Conservation (phyloP, 2,888 invertebrate species). For the Cheilosia grossa region DNA sequence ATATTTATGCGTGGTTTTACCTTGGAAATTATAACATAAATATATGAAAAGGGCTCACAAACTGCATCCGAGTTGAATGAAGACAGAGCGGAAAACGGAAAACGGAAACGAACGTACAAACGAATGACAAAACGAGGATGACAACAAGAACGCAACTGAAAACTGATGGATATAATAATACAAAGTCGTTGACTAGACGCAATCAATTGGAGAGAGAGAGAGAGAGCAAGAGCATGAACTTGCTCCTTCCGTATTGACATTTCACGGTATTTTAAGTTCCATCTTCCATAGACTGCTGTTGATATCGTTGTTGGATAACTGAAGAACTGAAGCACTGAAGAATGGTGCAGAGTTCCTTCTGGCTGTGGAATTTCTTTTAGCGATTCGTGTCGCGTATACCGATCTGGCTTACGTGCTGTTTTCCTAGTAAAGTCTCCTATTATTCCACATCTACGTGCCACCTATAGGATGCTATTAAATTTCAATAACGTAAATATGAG, state of each 20-base stretch:
- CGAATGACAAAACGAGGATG: constrained; percentile 27
- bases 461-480: constrained; percentile 62
- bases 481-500: constrained; percentile 71
- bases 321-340: constrained; percentile 14
- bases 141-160: constrained; percentile 43
- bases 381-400: constrained; percentile 72
- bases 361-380: constrained; percentile 50
- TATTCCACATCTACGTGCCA: constrained; percentile 69
- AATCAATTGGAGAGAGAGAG: constrained; percentile 23
- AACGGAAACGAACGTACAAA: constrained; percentile 59
- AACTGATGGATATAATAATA: constrained; percentile 25
- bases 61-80: constrained; percentile 27
- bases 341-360: constrained; percentile 46
- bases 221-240: constrained; percentile 2
- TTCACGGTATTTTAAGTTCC: constrained; percentile 65
- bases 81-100: constrained; percentile 48
- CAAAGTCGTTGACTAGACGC: constrained; percentile 53
- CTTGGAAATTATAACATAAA: constrained; percentile 58
- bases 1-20: constrained; percentile 40
- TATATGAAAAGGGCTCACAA: constrained; percentile 42
- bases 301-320: constrained; percentile 48
- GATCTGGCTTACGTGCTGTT: constrained; percentile 74
- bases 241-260: constrained; percentile 56
- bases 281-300: constrained; percentile 56
- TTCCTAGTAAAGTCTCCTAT: constrained; percentile 68